Base-by-base conservation (phyloP, 2,113 vertebrate species). In the Scartelaos histophorus region DNA sequence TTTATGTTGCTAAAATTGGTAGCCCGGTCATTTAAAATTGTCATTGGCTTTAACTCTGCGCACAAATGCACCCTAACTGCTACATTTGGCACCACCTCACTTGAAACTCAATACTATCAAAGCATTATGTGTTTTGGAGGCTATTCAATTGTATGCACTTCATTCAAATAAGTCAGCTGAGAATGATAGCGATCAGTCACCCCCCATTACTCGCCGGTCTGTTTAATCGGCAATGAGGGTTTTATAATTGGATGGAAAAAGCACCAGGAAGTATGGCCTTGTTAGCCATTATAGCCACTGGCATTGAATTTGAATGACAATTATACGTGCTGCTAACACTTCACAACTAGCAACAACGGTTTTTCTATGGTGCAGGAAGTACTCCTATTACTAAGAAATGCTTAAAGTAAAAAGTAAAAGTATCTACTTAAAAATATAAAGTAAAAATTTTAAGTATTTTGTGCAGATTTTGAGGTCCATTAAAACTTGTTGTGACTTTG, bases 121-220 rank as follows among this genome's bases (percentile, higher is more conserved):
- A 25, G 34, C 34, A 69, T 45, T 71, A 43, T 68, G 51, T 78
- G 47, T 73, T 74, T 75, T 69, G 47, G 7, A 83, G 47, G 54
- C 22, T 1, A 35, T 73, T 73, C 43, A 82, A 65, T 68, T 74
- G 77, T 61, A 51, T 22, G 57, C 7, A 22, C 16, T 46, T 81
- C 38, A 83, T 67, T 46, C 54, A 45, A 47, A 66, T 60, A 72
- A 74, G 69, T 82, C 34, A 46, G 34, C 47, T 11, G 64, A 73
- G 34, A 51, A 70, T 72, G 54, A 70, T 64, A 15, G 51, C 29
- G 17, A 81, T 86, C 79, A 80, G 74, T 80, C 85, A 79, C 67
- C 58, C 65, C 19, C 61, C 66, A 75, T 85, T 87, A 69, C 79
- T 78, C 58, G 43, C 67, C 49, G 43, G 10, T 1, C 7, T 70